phyloP scores from a whole-genome alignment of 2,113 vertebrate species.

The Baryphthengus martii region DNA sequence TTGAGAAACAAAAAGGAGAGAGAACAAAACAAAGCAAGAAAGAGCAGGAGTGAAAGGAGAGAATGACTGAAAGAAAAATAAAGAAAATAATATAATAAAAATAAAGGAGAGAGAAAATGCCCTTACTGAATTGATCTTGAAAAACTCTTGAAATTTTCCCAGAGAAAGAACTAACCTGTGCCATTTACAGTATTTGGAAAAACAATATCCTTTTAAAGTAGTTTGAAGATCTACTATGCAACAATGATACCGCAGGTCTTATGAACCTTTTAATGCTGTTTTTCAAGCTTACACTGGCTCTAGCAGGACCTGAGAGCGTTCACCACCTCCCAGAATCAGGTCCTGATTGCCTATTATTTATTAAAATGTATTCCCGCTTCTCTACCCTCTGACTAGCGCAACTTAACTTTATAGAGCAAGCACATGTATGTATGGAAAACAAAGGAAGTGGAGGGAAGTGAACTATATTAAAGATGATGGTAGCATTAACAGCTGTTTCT shows the following conservation, averaged over 20 bases:
- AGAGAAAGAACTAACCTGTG: not conserved
- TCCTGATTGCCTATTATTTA: not conserved
- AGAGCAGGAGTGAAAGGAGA: not conserved
- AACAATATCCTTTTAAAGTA: not conserved
- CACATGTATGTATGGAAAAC: not conserved
- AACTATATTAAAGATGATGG: constrained; percentile 31
- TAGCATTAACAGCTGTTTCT: constrained; percentile 67
- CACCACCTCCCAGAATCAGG: not conserved
- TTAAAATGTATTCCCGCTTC: not conserved
- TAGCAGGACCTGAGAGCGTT: not conserved
- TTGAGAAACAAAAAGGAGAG: not conserved
- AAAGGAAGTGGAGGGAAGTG: constrained; percentile 43
- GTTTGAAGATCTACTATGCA: not conserved
- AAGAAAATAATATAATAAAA: not conserved
- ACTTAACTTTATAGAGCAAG: not conserved
- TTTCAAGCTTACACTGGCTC: not conserved
- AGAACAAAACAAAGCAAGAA: not conserved
- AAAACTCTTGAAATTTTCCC: not conserved
- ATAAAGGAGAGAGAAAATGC: not conserved
- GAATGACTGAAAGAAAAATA: not conserved
- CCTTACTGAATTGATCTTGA: not conserved
- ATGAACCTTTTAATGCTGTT: not conserved
- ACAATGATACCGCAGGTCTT: not conserved
- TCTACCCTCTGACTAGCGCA: constrained; percentile 1
- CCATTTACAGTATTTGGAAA: not conserved